Percentiles rank a stretch among this genome's conserved stretches.
These are phyloP conservation scores for Calameuta filiformis DNA, from an alignment of 2,888 invertebrate species.

Conservation along the genomic window DNA sequence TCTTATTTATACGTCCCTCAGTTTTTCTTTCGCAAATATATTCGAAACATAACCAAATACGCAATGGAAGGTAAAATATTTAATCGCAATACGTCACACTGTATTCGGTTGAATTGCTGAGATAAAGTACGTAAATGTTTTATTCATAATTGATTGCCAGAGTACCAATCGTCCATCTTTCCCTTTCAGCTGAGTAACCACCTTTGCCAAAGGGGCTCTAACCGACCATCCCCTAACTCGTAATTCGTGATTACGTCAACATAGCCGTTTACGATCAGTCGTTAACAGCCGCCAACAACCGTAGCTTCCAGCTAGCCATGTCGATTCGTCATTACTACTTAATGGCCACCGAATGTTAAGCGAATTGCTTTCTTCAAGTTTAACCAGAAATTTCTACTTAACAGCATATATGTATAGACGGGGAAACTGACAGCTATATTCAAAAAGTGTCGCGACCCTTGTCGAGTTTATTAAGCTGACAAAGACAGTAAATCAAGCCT, in stretches of 20 bases:
- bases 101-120: background rate
- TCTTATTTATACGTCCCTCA: background rate
- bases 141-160: slow-evolving; percentile 11
- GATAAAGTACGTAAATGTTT: slow-evolving; percentile 6
- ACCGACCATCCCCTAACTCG: background rate
- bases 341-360: background rate
- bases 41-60: background rate
- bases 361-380: background rate
- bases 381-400: background rate
- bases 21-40: background rate
- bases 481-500: background rate
- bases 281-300: background rate
- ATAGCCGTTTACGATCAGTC: background rate
- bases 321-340: background rate
- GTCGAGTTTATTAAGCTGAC: background rate
- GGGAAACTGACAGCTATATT: background rate
- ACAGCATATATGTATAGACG: background rate
- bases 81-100: background rate
- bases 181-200: background rate
- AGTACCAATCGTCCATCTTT: background rate
- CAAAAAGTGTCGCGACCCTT: background rate
- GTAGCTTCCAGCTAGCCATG: background rate
- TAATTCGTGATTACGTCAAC: slow-evolving; percentile 15
- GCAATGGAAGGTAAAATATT: background rate
- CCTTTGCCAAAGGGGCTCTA: background rate